phyloP scores from a whole-genome alignment of 92 coral and sea anemone genomes.

The Porites divaricata region DNA sequence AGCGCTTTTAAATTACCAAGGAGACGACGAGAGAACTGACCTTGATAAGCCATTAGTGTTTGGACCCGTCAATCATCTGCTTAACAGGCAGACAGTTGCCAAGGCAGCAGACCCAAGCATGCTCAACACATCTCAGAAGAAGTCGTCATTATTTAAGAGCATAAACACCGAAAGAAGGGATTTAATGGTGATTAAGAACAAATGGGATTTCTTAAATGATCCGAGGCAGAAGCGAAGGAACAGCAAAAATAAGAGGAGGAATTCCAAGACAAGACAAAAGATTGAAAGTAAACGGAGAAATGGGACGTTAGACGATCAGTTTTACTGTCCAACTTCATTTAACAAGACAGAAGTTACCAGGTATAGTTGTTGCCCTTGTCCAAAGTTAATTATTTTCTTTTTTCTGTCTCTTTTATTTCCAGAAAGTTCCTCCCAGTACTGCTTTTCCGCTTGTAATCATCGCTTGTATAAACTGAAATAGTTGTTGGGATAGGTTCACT shows the following conservation, averaged over 20 bases:
- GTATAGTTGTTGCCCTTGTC: not conserved
- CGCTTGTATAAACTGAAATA: too few species aligned
- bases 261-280: conserved; percentile 45
- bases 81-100: conserved; percentile 17
- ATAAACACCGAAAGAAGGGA: conserved; percentile 69
- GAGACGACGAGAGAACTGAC: conserved; percentile 45
- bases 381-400: not conserved
- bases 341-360: conserved; percentile 68
- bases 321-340: conserved; percentile 55
- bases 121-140: conserved; percentile 60
- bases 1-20: conserved; percentile 89
- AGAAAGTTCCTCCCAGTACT: too few species aligned
- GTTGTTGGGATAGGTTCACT: too few species aligned
- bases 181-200: conserved; percentile 78
- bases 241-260: conserved; percentile 47
- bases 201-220: conserved; percentile 76
- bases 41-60: conserved; percentile 58
- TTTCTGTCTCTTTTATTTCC: too few species aligned
- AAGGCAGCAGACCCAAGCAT: conserved; percentile 41
- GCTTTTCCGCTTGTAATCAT: too few species aligned
- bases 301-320: conserved; percentile 51
- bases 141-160: not conserved
- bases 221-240: conserved; percentile 51
- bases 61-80: conserved; percentile 46
- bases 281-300: conserved; percentile 39